A percentile compares a stretch with the other conserved stretches of the same genome.
phyloP scores from a whole-genome alignment of 2,888 invertebrate species.

The Gnatocerus cornutus region DNA sequence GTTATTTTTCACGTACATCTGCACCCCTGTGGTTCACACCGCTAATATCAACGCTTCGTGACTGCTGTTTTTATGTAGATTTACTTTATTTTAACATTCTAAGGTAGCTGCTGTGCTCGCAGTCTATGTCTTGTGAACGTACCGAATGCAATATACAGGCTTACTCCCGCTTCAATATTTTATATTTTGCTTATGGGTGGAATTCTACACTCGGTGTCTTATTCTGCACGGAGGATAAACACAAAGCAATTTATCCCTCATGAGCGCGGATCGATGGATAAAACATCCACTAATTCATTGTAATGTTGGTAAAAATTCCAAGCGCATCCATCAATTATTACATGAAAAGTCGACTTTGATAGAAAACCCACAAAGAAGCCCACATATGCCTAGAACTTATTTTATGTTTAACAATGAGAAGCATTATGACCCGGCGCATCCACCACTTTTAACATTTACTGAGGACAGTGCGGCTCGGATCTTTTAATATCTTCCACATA shows the following conservation, averaged over 20 bases:
- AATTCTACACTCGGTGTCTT: conserved; percentile 16
- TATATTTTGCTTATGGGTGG: conserved; percentile 42
- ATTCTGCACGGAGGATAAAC: conserved; percentile 13
- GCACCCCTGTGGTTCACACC: conserved; percentile 57
- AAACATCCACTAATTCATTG: neutral
- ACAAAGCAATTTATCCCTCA: conserved; percentile 14
- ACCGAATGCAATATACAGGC: conserved; percentile 43
- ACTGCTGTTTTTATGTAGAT: conserved; percentile 59
- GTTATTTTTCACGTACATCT: conserved; percentile 61
- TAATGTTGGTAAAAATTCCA: no score
- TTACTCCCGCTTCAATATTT: conserved; percentile 43
- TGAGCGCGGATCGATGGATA: neutral
- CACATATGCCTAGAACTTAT: no score
- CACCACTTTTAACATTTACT: no score
- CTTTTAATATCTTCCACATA: no score
- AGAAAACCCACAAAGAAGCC: no score
- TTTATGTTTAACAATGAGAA: no score
- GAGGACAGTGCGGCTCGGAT: no score
- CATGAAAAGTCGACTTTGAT: no score
- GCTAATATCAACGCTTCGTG: conserved; percentile 59
- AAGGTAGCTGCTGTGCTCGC: conserved; percentile 45
- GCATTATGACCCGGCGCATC: no score
- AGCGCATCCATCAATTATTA: no score
- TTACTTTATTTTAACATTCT: conserved; percentile 58
- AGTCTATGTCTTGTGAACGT: conserved; percentile 29